Percentiles rank a stretch among this genome's conserved stretches.
Evolutionary conservation across 2,888 invertebrate species (phyloP).

Genomic region (Ectemnius lituratus): DNA sequence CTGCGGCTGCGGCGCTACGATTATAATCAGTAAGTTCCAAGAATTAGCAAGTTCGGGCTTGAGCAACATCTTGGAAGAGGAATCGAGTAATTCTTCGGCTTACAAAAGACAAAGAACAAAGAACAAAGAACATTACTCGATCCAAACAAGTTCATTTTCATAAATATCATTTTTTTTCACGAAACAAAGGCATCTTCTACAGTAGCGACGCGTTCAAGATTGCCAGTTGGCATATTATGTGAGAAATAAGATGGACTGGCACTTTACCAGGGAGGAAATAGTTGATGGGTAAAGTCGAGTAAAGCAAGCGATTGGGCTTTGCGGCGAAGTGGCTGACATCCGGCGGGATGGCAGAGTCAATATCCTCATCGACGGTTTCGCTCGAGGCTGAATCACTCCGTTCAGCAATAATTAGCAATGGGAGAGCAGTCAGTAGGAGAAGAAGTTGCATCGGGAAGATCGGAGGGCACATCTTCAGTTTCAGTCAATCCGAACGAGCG

Average conservation of each 20-base stretch:
- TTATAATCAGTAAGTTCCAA: not conserved
- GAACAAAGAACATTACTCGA: too few species aligned
- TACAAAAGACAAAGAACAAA: too few species aligned
- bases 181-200: too few species aligned
- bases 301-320: conserved; percentile 10
- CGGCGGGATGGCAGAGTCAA: conserved; percentile 31
- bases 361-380: conserved; percentile 8
- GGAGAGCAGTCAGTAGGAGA: conserved; percentile 17
- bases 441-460: conserved; percentile 15
- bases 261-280: conserved; percentile 65
- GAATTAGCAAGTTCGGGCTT: not conserved
- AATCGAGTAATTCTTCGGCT: too few species aligned
- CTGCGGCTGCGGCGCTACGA: conserved; percentile 26
- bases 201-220: too few species aligned
- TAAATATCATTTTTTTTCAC: too few species aligned
- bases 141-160: too few species aligned
- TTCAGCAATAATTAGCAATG: conserved; percentile 26
- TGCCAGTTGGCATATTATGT: too few species aligned
- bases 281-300: conserved; percentile 53
- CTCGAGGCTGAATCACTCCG: conserved; percentile 50
- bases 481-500: not conserved
- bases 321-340: conserved; percentile 42
- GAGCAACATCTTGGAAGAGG: too few species aligned
- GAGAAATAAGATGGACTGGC: not conserved
- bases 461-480: not conserved